These are phyloP conservation scores for Suillia variegata DNA, from an alignment of 2,888 invertebrate genomes.

Conservation along the genomic window DNA sequence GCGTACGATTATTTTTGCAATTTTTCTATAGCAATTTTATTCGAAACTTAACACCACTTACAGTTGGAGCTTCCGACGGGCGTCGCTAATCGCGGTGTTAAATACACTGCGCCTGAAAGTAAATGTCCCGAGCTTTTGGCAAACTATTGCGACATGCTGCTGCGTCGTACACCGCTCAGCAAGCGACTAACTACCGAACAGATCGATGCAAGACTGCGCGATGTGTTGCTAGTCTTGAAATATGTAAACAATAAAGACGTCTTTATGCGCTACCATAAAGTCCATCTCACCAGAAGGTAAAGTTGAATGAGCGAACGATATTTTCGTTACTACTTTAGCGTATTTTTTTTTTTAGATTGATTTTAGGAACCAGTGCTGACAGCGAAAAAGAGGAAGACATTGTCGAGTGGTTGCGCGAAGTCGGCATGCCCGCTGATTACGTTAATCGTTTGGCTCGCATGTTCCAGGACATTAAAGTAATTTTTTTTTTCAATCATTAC, in stretches of 20 bases:
- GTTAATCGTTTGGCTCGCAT: conserved; percentile 97
- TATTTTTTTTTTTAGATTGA: conserved; percentile 68
- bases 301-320: not conserved
- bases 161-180: conserved; percentile 94
- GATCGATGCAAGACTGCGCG: conserved; percentile 89
- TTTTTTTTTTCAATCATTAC: conserved; percentile 4
- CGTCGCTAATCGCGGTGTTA: conserved; percentile 68
- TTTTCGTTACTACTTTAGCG: not conserved
- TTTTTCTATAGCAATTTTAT: not conserved
- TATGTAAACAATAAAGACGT: conserved; percentile 99
- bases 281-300: conserved; percentile 85
- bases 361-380: conserved; percentile 97
- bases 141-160: conserved; percentile 99
- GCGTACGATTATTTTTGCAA: not conserved
- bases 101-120: conserved; percentile 85
- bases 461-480: conserved; percentile 96
- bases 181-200: conserved; percentile 96
- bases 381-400: conserved; percentile 99
- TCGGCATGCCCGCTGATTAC: conserved; percentile 99
- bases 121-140: conserved; percentile 98
- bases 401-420: conserved; percentile 97
- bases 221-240: conserved; percentile 95
- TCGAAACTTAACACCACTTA: too few relatives aligned
- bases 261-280: conserved; percentile 99
- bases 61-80: conserved; percentile 69